Conservation (phyloP, 2,113 vertebrate species). For the Strix aluco region DNA sequence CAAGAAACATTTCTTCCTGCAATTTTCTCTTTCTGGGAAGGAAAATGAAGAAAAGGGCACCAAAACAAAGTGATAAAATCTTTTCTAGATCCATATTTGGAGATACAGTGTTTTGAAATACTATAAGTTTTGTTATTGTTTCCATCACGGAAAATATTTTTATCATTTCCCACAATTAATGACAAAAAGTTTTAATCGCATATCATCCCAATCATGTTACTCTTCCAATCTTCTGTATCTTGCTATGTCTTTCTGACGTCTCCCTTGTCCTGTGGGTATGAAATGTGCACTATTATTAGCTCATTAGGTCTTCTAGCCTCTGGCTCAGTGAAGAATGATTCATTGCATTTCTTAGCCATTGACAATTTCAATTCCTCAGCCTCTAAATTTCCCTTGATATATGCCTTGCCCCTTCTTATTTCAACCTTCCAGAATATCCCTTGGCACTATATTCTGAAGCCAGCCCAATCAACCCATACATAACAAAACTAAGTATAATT, state of each 20-base stretch:
- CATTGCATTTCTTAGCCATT: constrained; percentile 44
- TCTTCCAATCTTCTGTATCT: constrained; percentile 32
- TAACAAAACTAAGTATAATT: not conserved
- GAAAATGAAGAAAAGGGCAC: not conserved
- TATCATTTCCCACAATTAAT: not conserved
- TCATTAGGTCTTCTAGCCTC: constrained; percentile 54
- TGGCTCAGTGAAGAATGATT: constrained; percentile 47
- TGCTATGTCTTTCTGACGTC: not conserved
- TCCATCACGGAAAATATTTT: not conserved
- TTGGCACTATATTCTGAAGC: not conserved
- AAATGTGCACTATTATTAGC: constrained; percentile 35
- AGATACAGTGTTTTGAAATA: not conserved
- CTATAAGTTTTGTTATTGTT: not conserved
- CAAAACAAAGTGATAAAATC: not conserved
- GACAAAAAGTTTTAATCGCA: not conserved
- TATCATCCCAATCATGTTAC: not conserved
- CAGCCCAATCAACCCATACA: not conserved
- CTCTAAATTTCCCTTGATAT: constrained; percentile 52
- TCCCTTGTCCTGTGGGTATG: not conserved
- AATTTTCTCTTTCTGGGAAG: not conserved
- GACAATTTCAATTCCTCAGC: constrained; percentile 55
- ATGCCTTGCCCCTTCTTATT: constrained; percentile 14
- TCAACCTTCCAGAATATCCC: not conserved
- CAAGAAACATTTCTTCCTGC: not conserved
- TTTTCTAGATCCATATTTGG: not conserved